These are phyloP conservation scores for Poecilia gillii DNA, from an alignment of 2,797 vertebrate species.

Conservation along the genomic window DNA sequence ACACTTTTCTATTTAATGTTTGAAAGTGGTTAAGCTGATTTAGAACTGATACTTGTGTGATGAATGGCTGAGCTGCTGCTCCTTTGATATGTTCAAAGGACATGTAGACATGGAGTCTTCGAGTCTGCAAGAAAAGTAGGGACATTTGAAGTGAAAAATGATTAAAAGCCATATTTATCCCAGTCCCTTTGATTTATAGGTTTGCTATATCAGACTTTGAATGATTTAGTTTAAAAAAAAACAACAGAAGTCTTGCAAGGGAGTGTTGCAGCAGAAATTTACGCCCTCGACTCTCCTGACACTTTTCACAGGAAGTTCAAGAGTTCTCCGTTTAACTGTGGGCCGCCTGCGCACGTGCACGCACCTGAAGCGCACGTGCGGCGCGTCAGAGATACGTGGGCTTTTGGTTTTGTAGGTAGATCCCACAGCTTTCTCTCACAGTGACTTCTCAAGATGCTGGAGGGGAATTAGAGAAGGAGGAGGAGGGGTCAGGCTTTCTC, in stretches of 20 bases:
- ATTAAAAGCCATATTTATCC: not conserved
- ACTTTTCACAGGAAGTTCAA: conserved; percentile 49
- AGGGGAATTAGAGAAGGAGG: not conserved
- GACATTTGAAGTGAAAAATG: not conserved
- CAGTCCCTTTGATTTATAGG: not conserved
- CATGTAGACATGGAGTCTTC: not conserved
- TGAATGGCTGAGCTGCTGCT: not conserved
- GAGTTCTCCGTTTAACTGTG: conserved; percentile 50
- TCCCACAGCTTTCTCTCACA: conserved; percentile 19
- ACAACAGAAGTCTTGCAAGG: no score
- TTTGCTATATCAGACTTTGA: not conserved
- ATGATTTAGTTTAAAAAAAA: not conserved
- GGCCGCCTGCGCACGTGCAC: conserved; percentile 19
- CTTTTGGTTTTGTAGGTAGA: conserved; percentile 22
- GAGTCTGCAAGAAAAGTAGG: not conserved
- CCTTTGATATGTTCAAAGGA: not conserved
- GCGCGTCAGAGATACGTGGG: not conserved
- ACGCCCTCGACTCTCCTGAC: conserved; percentile 56
- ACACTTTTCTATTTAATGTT: not conserved
- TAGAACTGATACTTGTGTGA: not conserved
- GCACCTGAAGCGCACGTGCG: not conserved
- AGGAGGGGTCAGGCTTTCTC: conserved; percentile 47
- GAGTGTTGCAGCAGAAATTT: conserved; percentile 47
- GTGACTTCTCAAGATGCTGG: conserved; percentile 37
- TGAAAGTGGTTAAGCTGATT: not conserved